Percentiles rank a stretch among this genome's conserved stretches.
These are phyloP conservation scores for Pantherophis vulpinus DNA, from an alignment of 2,797 vertebrate genomes.

Conservation along the genomic window DNA sequence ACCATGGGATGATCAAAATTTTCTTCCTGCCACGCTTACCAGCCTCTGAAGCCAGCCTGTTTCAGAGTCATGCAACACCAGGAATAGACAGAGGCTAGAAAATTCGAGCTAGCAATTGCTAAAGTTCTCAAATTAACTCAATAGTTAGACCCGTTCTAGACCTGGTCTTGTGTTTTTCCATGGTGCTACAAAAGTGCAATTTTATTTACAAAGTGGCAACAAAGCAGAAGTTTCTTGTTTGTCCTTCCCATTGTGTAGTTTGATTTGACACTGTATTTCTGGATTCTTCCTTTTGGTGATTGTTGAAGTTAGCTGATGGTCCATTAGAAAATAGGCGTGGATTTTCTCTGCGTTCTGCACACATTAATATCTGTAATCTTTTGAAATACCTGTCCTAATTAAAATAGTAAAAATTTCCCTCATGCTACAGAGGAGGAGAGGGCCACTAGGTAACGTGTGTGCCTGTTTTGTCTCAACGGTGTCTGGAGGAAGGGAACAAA, in stretches of 20 bases:
- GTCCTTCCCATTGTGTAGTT: too few species aligned
- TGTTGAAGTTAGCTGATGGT: neutral
- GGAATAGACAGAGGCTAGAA: neutral
- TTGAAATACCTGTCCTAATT: neutral
- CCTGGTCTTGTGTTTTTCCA: neutral
- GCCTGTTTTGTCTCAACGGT: neutral
- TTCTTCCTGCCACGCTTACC: neutral
- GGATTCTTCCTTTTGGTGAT: neutral
- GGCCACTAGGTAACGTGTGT: neutral
- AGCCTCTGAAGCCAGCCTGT: neutral
- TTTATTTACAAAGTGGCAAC: neutral
- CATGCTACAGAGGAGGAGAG: neutral
- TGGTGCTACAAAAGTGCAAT: neutral
- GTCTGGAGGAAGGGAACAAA: neutral
- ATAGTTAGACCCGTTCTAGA: neutral
- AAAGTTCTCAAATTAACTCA: neutral
- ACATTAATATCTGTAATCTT: neutral
- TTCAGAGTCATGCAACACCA: neutral
- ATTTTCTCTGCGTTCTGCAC: neutral
- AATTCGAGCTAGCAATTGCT: neutral
- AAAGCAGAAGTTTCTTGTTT: neutral
- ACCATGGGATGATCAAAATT: neutral
- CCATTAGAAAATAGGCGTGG: neutral
- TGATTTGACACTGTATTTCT: neutral
- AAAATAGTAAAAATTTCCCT: neutral